Evolutionary conservation across 2,113 vertebrate genomes (phyloP), one percentile per base, ranked within the genome.

Genomic region (Camarhynchus parvulus): DNA sequence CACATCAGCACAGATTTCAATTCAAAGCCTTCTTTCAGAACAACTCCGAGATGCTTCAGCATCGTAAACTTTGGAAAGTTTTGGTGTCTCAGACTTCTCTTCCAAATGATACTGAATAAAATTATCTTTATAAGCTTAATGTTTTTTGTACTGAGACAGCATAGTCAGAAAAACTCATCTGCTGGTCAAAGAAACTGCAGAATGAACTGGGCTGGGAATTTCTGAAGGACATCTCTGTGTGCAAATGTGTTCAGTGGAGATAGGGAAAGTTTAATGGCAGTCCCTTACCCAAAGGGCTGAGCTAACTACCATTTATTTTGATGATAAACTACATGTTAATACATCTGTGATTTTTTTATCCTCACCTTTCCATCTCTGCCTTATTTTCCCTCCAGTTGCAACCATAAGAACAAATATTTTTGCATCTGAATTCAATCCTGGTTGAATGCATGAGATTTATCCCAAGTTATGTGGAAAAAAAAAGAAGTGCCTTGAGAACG

Each of bases 11-110:
- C 39, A 63, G 42, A 20, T 63, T 13, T 35, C 59, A 69, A 92
- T n/a, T 77, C 75, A 97, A 95, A 92, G 93, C 70, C 47, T 85
- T 47, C 85, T 83, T 85, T 83, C 85, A 89, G 55, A 68, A 41
- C 17, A 42, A 14, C 35, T 70, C 75, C 0, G 0, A 90, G 55
- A 73, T 1, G 4, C 59, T 90, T 80, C 20, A 15, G 63, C 31
- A 33, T 16, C 11, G 41, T 35, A 42, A 94, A 79, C 49, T 85
- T 76, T 1, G 23, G 70, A 42, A 53, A 55, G 81, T 24, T 4
- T 25, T 13, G 0, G 42, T 13, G 42, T 73, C 28, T 68, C 75
- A 10, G n/a, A 15, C 37, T 84, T 64, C 61, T 67, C 33, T 84
- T 83, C n/a, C 49, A 75, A 78, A 50, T 28, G 7, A 87, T 7